Evolutionary conservation across 1,140 invertebrate species (phyloP), one percentile per base, ranked within the genome.

Genomic region (Riptortus pedestris): DNA sequence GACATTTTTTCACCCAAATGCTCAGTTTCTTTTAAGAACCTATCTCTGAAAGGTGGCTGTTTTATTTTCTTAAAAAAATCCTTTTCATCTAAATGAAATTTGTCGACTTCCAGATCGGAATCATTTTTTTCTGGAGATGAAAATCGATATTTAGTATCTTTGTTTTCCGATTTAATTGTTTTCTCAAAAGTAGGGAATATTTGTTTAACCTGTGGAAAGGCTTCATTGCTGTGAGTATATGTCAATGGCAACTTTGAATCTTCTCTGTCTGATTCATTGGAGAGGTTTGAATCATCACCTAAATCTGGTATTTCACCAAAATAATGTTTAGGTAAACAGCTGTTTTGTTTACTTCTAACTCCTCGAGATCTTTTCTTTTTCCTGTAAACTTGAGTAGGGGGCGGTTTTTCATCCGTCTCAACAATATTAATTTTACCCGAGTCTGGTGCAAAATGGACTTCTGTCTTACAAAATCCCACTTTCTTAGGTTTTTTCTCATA

Each of bases 401-500:
- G 88, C 55, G 88, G 87, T 72, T 90, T 90, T 57, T 85, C 86
- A 72, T 89, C 86, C 0, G 87, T 90, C 73, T 88, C 87, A n/a
- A 91, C 87, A 57, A 91, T 90, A 71, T 90, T 88, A 0, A 91
- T 85, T 68, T 83, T 83, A 0, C 88, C 88, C 1, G 86, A 84
- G 70, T 90, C 88, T n/a, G 85, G 84, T 0, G 86, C 85, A 73
- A 91, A 90, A 73, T 91, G 88, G 20, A 91, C 82, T 76, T 91
- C 88, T 0, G 87, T 90, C 76, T 90, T 90, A 71, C 86, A 87
- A 73, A 91, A 91, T 69, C 86, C 87, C 0, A 91, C 88, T 74
- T 82, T 86, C 73, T 90, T 90, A 16, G 78, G 73, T 75, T 76
- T 82, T 66, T 77, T 75, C 63, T 65, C 70, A 51, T 67, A 67